A percentile compares a stretch with the other conserved stretches of the same genome.
phyloP scores from a whole-genome alignment of 2,888 invertebrate species.

The Oligia latruncula region DNA sequence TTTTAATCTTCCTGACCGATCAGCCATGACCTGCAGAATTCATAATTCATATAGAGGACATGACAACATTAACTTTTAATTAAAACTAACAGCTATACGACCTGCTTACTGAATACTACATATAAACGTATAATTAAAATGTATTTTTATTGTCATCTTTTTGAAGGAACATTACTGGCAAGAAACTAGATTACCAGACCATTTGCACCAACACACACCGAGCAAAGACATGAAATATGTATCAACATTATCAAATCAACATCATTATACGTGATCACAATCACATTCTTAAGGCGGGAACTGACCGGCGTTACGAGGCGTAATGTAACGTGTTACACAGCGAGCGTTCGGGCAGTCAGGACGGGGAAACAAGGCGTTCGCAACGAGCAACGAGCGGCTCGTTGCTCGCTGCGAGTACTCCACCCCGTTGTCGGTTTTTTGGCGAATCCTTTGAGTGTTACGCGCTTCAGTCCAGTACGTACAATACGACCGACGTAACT shows the following conservation, averaged over 20 bases:
- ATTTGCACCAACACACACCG: background rate
- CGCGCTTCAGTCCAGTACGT: too few species aligned
- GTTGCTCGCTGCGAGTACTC: too few species aligned
- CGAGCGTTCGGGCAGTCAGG: too few species aligned
- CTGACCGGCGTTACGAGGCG: too few species aligned
- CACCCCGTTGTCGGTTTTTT: too few species aligned
- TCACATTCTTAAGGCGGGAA: background rate
- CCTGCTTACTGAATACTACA: background rate
- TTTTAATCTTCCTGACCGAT: background rate
- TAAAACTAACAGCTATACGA: background rate
- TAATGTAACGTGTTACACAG: too few species aligned
- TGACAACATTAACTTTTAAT: background rate
- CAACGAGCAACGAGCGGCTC: too few species aligned
- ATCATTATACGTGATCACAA: background rate
- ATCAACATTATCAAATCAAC: background rate
- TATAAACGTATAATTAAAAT: background rate
- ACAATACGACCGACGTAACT: too few species aligned
- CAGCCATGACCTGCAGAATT: background rate
- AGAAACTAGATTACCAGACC: background rate
- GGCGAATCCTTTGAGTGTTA: too few species aligned
- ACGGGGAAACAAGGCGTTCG: too few species aligned
- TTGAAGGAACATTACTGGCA: conserved; percentile 14
- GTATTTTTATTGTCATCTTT: background rate
- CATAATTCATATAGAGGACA: background rate
- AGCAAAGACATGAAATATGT: background rate